phyloP scores from a whole-genome alignment of 2,797 vertebrate species.

The Crenuchus spilurus region DNA sequence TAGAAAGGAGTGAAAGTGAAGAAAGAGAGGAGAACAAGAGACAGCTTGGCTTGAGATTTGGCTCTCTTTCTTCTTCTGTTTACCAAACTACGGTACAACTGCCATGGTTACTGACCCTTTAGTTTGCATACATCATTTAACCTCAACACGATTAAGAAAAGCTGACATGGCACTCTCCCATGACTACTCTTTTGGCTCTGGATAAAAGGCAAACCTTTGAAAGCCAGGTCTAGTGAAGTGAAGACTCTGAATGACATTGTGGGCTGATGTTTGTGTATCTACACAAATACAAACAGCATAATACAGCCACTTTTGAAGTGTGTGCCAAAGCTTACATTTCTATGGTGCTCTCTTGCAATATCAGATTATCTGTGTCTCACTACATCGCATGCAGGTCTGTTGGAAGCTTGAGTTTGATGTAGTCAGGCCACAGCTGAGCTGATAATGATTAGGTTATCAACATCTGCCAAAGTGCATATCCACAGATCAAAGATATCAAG shows the following conservation, averaged over 20 bases:
- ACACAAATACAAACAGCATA: not conserved
- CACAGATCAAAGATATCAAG: not conserved
- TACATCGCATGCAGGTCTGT: not conserved
- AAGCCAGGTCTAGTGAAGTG: not conserved
- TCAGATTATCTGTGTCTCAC: not conserved
- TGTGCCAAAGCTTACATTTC: not conserved
- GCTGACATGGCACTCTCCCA: constrained; percentile 25
- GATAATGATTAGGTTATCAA: constrained; percentile 17
- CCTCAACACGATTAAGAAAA: constrained; percentile 25
- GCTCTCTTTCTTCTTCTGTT: constrained; percentile 12
- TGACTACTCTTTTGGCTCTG: not conserved
- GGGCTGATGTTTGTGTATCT: not conserved
- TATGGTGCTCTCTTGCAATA: not conserved
- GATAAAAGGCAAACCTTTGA: not conserved
- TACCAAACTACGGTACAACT: constrained; percentile 29
- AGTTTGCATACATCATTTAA: constrained; percentile 30
- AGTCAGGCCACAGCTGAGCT: not conserved
- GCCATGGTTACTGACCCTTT: constrained; percentile 26
- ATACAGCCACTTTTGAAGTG: not conserved
- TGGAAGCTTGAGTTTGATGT: not conserved
- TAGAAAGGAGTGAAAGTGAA: not conserved
- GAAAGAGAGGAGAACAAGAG: not conserved
- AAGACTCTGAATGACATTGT: not conserved
- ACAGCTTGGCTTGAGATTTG: constrained; percentile 6
- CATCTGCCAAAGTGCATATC: constrained; percentile 10